Percentiles rank a stretch among this genome's conserved stretches.
Evolutionary conservation across 2,113 vertebrate species (phyloP).

Genomic region (Mastomys natalensis): DNA sequence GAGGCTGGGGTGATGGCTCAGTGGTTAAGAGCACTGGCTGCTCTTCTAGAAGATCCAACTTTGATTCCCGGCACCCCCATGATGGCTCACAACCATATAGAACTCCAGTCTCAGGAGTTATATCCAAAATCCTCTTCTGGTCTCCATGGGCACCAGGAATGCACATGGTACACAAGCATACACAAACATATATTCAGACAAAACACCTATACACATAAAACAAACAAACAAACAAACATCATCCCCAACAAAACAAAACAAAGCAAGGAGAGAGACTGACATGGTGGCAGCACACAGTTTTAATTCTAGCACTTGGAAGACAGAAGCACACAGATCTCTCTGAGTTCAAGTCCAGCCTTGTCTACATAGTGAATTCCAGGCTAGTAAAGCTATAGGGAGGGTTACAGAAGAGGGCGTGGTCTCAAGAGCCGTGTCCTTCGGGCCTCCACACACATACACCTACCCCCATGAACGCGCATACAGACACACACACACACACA

Average conservation of each 20-base stretch:
- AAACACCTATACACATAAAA: not conserved
- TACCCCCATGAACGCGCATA: not conserved
- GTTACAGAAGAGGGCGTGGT: too few species aligned
- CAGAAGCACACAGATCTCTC: not conserved
- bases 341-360: not conserved
- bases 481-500: not conserved
- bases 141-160: not conserved
- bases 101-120: not conserved
- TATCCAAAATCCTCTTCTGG: not conserved
- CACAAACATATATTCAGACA: not conserved
- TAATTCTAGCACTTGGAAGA: not conserved
- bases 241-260: too few species aligned
- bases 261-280: not conserved
- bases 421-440: too few species aligned
- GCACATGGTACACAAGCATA: not conserved
- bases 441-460: not conserved
- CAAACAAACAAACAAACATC: not conserved
- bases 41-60: not conserved
- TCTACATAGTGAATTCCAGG: not conserved
- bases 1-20: not conserved
- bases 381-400: too few species aligned
- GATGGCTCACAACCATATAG: not conserved
- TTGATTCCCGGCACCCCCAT: not conserved
- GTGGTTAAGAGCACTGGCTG: not conserved
- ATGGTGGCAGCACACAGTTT: not conserved